A percentile compares a stretch with the other conserved stretches of the same genome.
These are phyloP conservation scores for Poicephalus gulielmi DNA, from an alignment of 2,113 vertebrate species.

Conservation along the genomic window DNA sequence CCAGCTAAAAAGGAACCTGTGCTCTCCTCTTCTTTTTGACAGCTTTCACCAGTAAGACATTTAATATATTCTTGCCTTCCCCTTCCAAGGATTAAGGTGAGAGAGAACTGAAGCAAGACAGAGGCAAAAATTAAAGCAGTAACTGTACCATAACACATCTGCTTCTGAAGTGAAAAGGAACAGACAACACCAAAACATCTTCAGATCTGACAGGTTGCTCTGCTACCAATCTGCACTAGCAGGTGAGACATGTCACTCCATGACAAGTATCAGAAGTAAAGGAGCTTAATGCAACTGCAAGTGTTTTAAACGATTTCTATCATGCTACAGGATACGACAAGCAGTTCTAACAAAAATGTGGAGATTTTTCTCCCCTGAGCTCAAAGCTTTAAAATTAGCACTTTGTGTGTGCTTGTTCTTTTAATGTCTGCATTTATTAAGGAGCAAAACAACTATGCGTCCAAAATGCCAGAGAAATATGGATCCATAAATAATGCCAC, in stretches of 20 bases:
- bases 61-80: background rate
- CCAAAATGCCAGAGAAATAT: conserved; percentile 62
- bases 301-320: background rate
- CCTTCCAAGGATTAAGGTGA: background rate
- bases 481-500: conserved; percentile 63
- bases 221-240: conserved; percentile 23
- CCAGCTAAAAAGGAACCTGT: background rate
- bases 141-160: conserved; percentile 11
- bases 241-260: conserved; percentile 37
- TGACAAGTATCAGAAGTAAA: conserved; percentile 34
- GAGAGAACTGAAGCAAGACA: conserved; percentile 14
- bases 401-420: conserved; percentile 17
- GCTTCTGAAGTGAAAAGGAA: conserved; percentile 23
- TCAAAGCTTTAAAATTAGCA: conserved; percentile 55
- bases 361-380: conserved; percentile 26
- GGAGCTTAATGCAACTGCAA: conserved; percentile 12
- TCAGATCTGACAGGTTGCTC: conserved; percentile 43
- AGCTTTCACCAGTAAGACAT: background rate
- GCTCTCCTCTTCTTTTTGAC: background rate
- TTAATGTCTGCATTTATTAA: conserved; percentile 60
- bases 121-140: conserved; percentile 45
- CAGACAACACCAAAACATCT: conserved; percentile 29
- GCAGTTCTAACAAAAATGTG: background rate
- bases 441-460: conserved; percentile 53
- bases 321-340: background rate